Percentiles rank a stretch among this genome's conserved stretches.
phyloP scores from a whole-genome alignment of 2,113 vertebrate genomes.

The Brachyistius frenatus region DNA sequence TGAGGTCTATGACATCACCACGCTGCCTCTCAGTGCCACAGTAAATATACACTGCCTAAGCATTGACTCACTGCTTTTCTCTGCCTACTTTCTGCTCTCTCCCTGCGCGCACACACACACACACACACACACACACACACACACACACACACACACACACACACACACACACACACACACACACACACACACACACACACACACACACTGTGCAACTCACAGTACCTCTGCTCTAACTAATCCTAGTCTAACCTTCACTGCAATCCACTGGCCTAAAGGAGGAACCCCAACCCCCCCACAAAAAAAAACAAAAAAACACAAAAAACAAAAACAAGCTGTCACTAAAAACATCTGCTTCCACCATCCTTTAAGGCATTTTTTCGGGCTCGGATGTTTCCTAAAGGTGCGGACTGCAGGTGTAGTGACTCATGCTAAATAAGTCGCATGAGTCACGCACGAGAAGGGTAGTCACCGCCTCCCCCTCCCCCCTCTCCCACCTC shows the following conservation, averaged over 20 bases:
- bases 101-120: slow-evolving; percentile 4
- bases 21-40: slow-evolving; percentile 31
- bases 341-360: slow-evolving; percentile 43
- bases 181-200: no score
- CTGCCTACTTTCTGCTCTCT: not conserved
- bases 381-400: slow-evolving; percentile 38
- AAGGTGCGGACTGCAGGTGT: slow-evolving; percentile 48
- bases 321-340: not conserved
- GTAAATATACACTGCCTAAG: slow-evolving; percentile 42
- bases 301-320: no score
- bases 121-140: not conserved
- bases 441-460: slow-evolving; percentile 62
- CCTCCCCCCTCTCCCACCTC: no score
- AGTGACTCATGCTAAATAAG: slow-evolving; percentile 60
- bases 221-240: slow-evolving; percentile 10
- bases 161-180: not conserved
- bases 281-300: not conserved
- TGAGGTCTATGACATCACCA: slow-evolving; percentile 33
- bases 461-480: not conserved
- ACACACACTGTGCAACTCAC: not conserved
- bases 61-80: slow-evolving; percentile 38
- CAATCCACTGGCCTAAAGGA: slow-evolving; percentile 5
- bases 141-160: not conserved
- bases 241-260: slow-evolving; percentile 35
- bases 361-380: slow-evolving; percentile 43